A percentile compares a stretch with the other conserved stretches of the same genome.
Conservation (phyloP, 2,888 invertebrate species). For the Apotomis betuletana region DNA sequence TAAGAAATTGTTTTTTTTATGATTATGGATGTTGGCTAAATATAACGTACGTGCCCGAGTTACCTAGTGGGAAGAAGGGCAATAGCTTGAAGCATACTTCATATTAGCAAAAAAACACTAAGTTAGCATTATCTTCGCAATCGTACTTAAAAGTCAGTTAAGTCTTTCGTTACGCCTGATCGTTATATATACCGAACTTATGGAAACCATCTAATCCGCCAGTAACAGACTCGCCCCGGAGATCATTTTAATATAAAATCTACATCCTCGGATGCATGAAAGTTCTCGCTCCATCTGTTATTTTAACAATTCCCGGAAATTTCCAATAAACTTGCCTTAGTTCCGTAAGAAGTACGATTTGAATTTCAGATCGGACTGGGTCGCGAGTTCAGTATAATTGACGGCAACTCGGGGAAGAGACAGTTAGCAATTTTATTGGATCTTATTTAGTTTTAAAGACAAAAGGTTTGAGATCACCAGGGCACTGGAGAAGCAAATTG, state of each 20-base stretch:
- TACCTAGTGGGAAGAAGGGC: no score
- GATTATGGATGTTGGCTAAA: not conserved
- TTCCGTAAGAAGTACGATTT: conserved; percentile 33
- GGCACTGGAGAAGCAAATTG: no score
- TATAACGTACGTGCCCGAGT: no score
- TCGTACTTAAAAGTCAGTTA: not conserved
- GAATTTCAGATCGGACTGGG: conserved; percentile 30
- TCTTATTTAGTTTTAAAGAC: not conserved
- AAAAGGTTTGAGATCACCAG: no score
- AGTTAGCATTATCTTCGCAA: no score
- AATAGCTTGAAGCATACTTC: no score
- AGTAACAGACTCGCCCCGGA: not conserved
- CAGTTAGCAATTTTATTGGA: not conserved
- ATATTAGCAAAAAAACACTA: no score
- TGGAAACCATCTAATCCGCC: not conserved
- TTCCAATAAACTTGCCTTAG: conserved; percentile 33
- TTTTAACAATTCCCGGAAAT: conserved; percentile 37
- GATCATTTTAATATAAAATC: conserved; percentile 17
- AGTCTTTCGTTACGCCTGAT: not conserved
- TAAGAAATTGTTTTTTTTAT: not conserved
- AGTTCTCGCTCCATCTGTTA: conserved; percentile 18
- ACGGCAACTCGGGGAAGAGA: not conserved
- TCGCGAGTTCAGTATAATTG: conserved; percentile 9
- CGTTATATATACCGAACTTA: not conserved
- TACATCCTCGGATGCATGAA: conserved; percentile 12